Percentiles rank a stretch among this genome's conserved stretches.
phyloP scores from a whole-genome alignment of 2,113 vertebrate genomes.

The Trogon melanurus region DNA sequence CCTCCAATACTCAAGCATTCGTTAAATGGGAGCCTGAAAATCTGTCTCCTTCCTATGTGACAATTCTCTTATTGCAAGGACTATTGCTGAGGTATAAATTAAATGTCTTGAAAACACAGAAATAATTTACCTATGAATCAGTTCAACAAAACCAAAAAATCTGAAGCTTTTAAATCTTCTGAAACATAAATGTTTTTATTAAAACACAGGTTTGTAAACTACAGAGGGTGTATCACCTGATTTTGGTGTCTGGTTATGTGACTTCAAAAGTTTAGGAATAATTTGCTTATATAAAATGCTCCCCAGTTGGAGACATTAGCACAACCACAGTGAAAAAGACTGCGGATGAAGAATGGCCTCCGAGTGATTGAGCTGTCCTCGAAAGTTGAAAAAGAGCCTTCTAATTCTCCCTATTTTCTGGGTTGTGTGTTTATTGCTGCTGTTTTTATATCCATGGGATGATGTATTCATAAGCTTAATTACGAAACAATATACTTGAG shows the following conservation, averaged over 20 bases:
- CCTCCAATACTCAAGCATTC: neutral
- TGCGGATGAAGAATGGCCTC: neutral
- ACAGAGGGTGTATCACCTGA: neutral
- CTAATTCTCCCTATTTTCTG: constrained; percentile 12
- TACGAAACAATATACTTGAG: constrained; percentile 36
- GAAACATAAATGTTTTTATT: neutral
- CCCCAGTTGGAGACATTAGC: neutral
- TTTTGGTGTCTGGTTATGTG: neutral
- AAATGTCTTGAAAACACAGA: neutral
- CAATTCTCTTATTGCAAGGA: neutral
- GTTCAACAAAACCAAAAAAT: neutral
- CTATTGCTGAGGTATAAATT: neutral
- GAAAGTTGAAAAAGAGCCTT: constrained; percentile 17
- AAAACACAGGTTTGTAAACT: neutral
- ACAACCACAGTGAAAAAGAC: neutral
- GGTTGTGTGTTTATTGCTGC: constrained; percentile 18
- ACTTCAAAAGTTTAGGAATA: neutral
- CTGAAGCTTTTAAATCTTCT: neutral
- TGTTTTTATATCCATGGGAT: constrained; percentile 34
- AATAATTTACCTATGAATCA: neutral
- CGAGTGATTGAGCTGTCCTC: neutral
- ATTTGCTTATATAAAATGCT: neutral
- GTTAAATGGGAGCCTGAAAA: neutral
- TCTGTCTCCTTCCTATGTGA: neutral
- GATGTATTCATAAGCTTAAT: constrained; percentile 49